Evolutionary conservation across 2,888 invertebrate species (phyloP).

Genomic region (Cephus spinipes): DNA sequence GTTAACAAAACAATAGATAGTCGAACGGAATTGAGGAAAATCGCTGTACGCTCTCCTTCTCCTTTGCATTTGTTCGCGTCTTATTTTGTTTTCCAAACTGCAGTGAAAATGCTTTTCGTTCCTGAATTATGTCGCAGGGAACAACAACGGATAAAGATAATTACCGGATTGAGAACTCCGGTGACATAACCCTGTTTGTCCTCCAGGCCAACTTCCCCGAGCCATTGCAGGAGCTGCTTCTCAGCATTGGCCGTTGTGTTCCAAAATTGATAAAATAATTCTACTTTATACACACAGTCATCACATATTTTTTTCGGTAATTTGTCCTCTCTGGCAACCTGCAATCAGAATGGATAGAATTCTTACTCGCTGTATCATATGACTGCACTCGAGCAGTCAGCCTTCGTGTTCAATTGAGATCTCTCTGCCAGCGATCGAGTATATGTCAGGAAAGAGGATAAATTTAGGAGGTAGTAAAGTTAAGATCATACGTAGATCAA

Average conservation of each 20-base stretch:
- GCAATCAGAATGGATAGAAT: constrained; percentile 38
- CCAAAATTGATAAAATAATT: constrained; percentile 79
- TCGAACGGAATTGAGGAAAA: not conserved
- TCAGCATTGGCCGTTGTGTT: constrained; percentile 77
- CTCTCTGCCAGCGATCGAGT: not conserved
- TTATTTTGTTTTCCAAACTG: not conserved
- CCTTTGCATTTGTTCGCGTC: not conserved
- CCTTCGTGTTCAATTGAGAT: not conserved
- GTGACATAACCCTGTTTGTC: constrained; percentile 60
- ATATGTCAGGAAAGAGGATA: not conserved
- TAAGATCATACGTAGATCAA: not conserved
- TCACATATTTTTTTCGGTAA: constrained; percentile 80
- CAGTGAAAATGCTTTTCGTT: not conserved
- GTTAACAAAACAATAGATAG: constrained; percentile 5
- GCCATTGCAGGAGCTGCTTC: constrained; percentile 69
- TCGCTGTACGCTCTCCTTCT: not conserved
- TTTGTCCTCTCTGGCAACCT: constrained; percentile 76
- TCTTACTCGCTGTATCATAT: not conserved
- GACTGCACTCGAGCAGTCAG: not conserved
- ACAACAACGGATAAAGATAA: constrained; percentile 1
- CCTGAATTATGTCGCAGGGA: not conserved
- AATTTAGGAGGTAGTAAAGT: not conserved
- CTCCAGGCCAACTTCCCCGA: constrained; percentile 58
- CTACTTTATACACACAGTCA: constrained; percentile 78
- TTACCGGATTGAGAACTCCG: constrained; percentile 56